A percentile compares a stretch with the other conserved stretches of the same genome.
phyloP scores from a whole-genome alignment of 2,113 vertebrate species.

The Hemichromis elongatus region DNA sequence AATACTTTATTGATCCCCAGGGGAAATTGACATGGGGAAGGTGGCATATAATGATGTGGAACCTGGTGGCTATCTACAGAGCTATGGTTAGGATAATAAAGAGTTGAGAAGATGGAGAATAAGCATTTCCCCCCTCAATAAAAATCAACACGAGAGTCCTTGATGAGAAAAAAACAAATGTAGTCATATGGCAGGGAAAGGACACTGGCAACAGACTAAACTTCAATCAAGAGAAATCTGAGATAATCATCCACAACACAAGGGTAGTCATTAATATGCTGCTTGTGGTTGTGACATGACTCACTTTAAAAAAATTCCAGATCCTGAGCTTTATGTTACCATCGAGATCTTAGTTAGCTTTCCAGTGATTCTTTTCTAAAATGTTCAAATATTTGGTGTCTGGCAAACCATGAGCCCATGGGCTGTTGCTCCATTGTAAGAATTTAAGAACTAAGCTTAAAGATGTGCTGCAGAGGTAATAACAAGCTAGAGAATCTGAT shows the following conservation, averaged over 20 bases:
- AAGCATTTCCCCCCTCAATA: not conserved
- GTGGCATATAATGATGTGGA: not conserved
- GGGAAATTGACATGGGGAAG: not conserved
- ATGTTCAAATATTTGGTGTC: not conserved
- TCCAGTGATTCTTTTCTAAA: not conserved
- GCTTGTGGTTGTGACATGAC: not conserved
- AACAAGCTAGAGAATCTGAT: not conserved
- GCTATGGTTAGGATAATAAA: not conserved
- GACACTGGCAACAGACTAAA: not conserved
- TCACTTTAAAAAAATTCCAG: not conserved
- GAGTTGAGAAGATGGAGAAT: not conserved
- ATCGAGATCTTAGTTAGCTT: not conserved
- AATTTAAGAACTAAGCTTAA: not conserved
- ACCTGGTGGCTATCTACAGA: not conserved
- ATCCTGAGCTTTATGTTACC: not conserved
- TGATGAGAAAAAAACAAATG: not conserved
- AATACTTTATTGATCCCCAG: too few relatives aligned
- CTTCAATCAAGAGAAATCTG: not conserved
- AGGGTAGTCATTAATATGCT: not conserved
- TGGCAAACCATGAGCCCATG: not conserved
- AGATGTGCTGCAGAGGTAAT: not conserved
- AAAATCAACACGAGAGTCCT: not conserved
- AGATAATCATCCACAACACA: not conserved
- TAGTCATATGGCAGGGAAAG: not conserved
- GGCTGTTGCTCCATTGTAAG: not conserved